Evolutionary conservation across 2,113 vertebrate genomes (phyloP), one percentile per base, ranked within the genome.

Genomic region (Chunga burmeisteri): DNA sequence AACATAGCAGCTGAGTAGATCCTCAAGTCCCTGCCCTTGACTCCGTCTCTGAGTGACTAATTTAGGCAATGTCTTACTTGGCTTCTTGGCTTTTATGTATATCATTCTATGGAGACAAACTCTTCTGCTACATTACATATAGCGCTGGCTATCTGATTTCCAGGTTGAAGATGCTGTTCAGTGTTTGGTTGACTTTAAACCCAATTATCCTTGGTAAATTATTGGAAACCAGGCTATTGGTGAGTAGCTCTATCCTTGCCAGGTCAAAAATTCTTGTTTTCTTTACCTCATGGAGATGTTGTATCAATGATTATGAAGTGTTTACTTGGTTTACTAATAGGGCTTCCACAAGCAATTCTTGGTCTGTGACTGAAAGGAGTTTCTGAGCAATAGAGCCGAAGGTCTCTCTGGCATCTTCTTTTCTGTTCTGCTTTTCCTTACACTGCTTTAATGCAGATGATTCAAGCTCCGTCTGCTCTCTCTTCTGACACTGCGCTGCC

Each of bases 381-480:
- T 73, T 78, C 67, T 74, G 74, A 79, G 18, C 10, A 68, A 44
- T 4, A 52, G 65, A 86, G 50, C 50, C 73, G 74, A 68, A 85
- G 34, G 10, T 61, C 13, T 68, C 20, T 77, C 49, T 68, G 53
- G 40, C 44, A 77, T 23, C 21, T 72, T 75, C 30, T 84, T 49
- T 61, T 59, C 52, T 80, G 38, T 63, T 81, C 78, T 85, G n/a
- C 26, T 81, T 34, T 88, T 65, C 25, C 32, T 38, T 38, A 50
- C 25, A 16, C 25, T 58, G 0, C 71, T 77, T 78, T 18, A 66
- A 16, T 0, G 0, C 6, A 20, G 13, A 34, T 86, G 71, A 62
- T 34, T 68, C 71, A 77, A 26, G 5, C 72, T 92, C 38, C 29
- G 17, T 42, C 42, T 82, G 32, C n/a, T 23, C 47, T 56, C 18